Percentiles rank a stretch among this genome's conserved stretches.
phyloP scores from a whole-genome alignment of 64 coral and sea anemone species.

The Acropora yongei region DNA sequence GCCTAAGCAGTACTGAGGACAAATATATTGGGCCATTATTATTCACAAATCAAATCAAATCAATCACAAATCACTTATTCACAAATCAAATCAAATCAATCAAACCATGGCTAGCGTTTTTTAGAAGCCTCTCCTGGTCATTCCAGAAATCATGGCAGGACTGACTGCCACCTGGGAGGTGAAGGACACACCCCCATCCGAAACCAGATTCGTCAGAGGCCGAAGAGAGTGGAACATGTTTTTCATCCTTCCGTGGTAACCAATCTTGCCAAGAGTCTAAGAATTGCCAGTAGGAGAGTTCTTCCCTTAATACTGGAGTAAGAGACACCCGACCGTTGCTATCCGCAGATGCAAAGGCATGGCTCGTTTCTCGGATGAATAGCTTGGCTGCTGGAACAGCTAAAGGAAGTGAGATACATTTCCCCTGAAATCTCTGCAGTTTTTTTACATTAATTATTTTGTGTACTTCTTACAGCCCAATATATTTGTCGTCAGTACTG shows the following conservation, averaged over 20 bases:
- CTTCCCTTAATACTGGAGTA: constrained; percentile 1
- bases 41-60: too few relatives aligned
- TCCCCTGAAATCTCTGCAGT: constrained; percentile 26
- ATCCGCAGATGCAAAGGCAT: constrained; percentile 4
- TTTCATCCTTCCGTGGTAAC: constrained; percentile 49
- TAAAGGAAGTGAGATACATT: constrained; percentile 51
- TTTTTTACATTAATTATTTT: constrained; percentile 42
- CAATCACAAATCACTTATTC: too few relatives aligned
- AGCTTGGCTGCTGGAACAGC: constrained; percentile 60
- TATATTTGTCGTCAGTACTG: constrained; percentile 25
- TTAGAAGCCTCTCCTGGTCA: background rate
- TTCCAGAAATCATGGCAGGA: constrained; percentile 19
- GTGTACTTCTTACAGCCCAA: constrained; percentile 12
- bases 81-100: too few relatives aligned
- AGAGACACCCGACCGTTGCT: background rate
- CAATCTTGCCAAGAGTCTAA: constrained; percentile 37
- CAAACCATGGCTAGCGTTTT: background rate
- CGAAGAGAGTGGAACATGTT: background rate
- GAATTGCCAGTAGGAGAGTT: constrained; percentile 52
- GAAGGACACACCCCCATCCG: constrained; percentile 39
- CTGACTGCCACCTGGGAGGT: background rate
- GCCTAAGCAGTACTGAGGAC: constrained; percentile 22
- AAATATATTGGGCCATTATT: background rate
- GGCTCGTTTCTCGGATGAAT: constrained; percentile 49
- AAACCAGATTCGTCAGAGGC: constrained; percentile 21